Evolutionary conservation across 2,113 vertebrate species (phyloP).

Genomic region (Trogon surrucura): DNA sequence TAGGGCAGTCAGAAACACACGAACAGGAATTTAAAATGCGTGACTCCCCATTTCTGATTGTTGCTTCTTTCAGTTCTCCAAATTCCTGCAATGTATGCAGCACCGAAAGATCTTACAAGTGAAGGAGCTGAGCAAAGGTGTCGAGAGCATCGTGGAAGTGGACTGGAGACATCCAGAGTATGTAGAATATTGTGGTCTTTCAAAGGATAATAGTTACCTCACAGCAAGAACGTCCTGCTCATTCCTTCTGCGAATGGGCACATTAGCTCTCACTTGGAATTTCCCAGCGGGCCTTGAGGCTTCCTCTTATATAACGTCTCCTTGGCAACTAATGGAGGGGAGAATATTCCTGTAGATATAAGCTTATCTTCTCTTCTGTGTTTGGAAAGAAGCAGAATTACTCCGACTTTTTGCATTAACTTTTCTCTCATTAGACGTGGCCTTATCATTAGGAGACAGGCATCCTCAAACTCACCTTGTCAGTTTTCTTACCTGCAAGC

Average conservation of each 20-base stretch:
- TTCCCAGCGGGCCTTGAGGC: background rate
- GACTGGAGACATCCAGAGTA: constrained; percentile 93
- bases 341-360: background rate
- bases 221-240: background rate
- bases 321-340: background rate
- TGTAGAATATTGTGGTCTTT: background rate
- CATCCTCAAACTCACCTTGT: background rate
- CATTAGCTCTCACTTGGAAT: background rate
- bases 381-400: background rate
- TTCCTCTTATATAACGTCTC: background rate
- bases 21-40: background rate
- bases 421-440: background rate
- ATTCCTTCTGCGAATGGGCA: background rate
- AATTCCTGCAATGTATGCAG: constrained; percentile 92
- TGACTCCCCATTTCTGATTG: background rate
- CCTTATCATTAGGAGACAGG: background rate
- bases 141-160: constrained; percentile 94
- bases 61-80: constrained; percentile 86
- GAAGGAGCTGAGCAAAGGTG: constrained; percentile 93
- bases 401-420: background rate
- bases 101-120: constrained; percentile 86
- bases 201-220: background rate
- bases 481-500: background rate
- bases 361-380: background rate
- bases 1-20: background rate